These are phyloP conservation scores for Pheosia tremula DNA, from an alignment of 2,888 invertebrate species.

Conservation along the genomic window DNA sequence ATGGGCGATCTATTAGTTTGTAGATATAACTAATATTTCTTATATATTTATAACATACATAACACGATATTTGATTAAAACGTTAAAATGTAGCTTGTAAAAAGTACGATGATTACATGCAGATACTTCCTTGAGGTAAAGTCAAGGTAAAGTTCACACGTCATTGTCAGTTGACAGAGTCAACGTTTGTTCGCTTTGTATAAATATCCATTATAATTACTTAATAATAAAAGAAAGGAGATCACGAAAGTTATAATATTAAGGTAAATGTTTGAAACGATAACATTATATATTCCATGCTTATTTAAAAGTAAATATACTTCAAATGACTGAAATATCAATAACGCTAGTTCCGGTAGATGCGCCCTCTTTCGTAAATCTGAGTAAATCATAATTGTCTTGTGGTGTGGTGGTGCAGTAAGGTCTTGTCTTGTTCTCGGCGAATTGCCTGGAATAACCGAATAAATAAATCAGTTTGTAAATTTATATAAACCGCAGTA, in stretches of 20 bases:
- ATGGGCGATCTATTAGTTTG: no score
- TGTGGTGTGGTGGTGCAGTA: constrained; percentile 67
- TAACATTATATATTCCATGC: background rate
- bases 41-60: no score
- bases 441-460: constrained; percentile 66
- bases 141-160: background rate
- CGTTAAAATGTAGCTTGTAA: background rate
- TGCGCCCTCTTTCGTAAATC: constrained; percentile 63
- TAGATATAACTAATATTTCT: no score
- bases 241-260: background rate
- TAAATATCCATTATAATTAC: background rate
- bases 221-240: background rate
- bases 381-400: constrained; percentile 64
- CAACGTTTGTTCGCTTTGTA: background rate
- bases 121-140: background rate
- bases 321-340: constrained; percentile 42
- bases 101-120: background rate
- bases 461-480: constrained; percentile 64
- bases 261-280: background rate
- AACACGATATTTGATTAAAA: background rate
- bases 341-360: constrained; percentile 64
- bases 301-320: background rate
- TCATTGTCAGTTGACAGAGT: background rate
- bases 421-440: constrained; percentile 50
- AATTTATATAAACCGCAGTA: constrained; percentile 62